Conservation (phyloP, 1,140 invertebrate species). For the Bombus terrestris region DNA sequence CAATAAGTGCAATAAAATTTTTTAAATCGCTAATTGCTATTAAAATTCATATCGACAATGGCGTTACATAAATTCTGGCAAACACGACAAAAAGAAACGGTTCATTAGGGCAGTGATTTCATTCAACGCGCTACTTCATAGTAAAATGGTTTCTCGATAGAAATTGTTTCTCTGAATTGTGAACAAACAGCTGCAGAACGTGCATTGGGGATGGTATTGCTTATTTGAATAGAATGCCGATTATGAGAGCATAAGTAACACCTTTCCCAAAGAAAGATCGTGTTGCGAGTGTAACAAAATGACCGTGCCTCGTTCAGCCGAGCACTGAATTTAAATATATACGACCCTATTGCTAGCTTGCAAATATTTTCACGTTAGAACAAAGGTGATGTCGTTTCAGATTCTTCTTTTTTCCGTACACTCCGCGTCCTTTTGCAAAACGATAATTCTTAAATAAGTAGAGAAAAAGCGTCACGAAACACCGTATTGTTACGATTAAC, state of each 20-base stretch:
- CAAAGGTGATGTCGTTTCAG: neutral
- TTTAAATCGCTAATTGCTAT: neutral
- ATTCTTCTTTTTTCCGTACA: neutral
- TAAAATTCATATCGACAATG: neutral
- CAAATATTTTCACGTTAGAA: neutral
- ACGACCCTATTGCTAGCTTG: neutral
- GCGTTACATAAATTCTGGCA: constrained; percentile 4
- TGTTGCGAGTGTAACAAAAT: constrained; percentile 26
- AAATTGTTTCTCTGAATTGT: constrained; percentile 4
- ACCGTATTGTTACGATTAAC: neutral
- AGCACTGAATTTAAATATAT: constrained; percentile 13
- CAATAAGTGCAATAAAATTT: neutral
- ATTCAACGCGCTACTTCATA: neutral
- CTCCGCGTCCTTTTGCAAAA: neutral
- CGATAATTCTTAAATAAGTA: neutral
- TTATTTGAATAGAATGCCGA: constrained; percentile 75
- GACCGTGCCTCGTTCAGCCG: constrained; percentile 13
- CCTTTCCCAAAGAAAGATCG: constrained; percentile 71
- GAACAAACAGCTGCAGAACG: constrained; percentile 67
- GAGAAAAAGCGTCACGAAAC: constrained; percentile 27
- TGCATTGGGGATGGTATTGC: constrained; percentile 45
- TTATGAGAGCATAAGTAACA: constrained; percentile 77
- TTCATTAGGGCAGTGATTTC: neutral
- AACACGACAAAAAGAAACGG: neutral
- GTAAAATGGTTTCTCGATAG: constrained; percentile 44